Percentiles rank a stretch among this genome's conserved stretches.
These are phyloP conservation scores for Colostygia pectinataria DNA, from an alignment of 2,888 invertebrate genomes.

Conservation along the genomic window DNA sequence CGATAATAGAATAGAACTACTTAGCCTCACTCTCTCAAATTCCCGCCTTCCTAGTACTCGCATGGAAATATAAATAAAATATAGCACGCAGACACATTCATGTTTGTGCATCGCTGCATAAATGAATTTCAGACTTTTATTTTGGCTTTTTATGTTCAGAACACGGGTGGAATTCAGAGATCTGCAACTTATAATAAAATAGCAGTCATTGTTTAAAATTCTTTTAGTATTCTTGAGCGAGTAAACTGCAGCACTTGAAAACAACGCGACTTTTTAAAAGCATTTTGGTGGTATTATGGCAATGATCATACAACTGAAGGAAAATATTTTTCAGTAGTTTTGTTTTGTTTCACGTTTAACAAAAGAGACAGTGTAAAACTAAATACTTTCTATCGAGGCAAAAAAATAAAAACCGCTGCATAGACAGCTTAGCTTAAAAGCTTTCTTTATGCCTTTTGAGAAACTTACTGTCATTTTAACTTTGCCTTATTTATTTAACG, in stretches of 20 bases:
- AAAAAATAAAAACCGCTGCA: no score
- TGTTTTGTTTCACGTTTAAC: no score
- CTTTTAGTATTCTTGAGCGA: background rate
- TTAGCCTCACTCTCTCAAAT: conserved; percentile 41
- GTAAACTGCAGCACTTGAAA: background rate
- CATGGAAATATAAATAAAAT: conserved; percentile 15
- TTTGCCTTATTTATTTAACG: conserved; percentile 4
- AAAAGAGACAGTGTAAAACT: no score
- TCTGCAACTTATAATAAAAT: background rate
- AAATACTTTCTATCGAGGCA: no score
- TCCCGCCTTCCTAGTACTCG: conserved; percentile 4
- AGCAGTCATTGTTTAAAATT: background rate
- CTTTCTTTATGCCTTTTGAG: background rate
- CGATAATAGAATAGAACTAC: conserved; percentile 45
- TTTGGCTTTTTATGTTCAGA: background rate
- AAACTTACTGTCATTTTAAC: conserved; percentile 6
- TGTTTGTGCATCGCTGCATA: background rate
- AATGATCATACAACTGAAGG: no score
- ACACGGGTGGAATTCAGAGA: background rate
- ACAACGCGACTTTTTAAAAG: background rate
- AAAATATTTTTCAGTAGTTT: no score
- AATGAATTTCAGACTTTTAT: background rate
- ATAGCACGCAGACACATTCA: background rate
- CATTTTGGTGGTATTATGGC: no score
- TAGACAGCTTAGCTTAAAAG: no score